These are phyloP conservation scores for Iguana delicatissima DNA, from an alignment of 2,797 vertebrate genomes.

Conservation along the genomic window DNA sequence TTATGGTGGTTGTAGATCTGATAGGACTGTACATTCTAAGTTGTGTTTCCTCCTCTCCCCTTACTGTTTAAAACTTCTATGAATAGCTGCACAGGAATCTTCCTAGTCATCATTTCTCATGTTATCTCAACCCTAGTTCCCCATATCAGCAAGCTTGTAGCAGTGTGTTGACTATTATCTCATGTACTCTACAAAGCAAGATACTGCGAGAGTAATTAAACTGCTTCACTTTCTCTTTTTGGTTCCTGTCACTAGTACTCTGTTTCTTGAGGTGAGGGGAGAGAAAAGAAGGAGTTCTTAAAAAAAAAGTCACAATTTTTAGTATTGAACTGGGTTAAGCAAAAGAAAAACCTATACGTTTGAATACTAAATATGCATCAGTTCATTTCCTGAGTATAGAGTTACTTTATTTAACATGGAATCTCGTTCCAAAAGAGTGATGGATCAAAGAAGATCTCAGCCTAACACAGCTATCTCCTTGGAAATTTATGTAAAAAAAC, in stretches of 20 bases:
- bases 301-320: slow-evolving; percentile 68
- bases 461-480: too few relatives aligned
- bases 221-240: slow-evolving; percentile 59
- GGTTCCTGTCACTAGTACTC: slow-evolving; percentile 53
- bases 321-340: slow-evolving; percentile 59
- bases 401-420: background rate
- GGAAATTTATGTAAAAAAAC: too few relatives aligned
- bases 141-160: slow-evolving; percentile 74
- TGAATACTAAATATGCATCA: slow-evolving; percentile 60
- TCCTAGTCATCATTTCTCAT: slow-evolving; percentile 71
- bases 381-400: background rate
- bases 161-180: slow-evolving; percentile 78
- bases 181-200: slow-evolving; percentile 69
- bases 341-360: slow-evolving; percentile 61
- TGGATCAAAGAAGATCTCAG: too few relatives aligned
- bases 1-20: background rate
- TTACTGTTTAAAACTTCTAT: slow-evolving; percentile 64
- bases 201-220: slow-evolving; percentile 80
- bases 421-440: background rate
- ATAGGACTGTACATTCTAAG: background rate
- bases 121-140: slow-evolving; percentile 75
- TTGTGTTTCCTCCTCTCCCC: background rate
- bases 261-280: slow-evolving; percentile 68
- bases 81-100: slow-evolving; percentile 61
- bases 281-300: slow-evolving; percentile 55